Conservation (phyloP, 2,113 vertebrate species). For the Rostratula benghalensis region DNA sequence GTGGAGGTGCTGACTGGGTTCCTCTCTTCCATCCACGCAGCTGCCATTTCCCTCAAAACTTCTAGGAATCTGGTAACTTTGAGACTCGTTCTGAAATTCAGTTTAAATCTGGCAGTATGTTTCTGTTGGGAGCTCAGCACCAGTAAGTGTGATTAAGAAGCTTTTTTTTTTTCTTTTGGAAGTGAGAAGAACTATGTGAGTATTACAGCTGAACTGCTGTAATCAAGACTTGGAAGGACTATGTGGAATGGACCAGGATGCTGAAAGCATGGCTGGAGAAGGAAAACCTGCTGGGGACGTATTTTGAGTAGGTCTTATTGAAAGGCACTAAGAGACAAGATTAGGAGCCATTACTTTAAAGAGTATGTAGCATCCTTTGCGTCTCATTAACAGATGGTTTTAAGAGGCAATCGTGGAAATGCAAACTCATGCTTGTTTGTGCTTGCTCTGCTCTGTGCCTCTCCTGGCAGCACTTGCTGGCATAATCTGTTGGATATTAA, state of each 20-base stretch:
- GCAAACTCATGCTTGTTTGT: constrained; percentile 48
- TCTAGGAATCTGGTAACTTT: not conserved
- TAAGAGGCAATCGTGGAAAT: constrained; percentile 36
- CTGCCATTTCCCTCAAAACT: not conserved
- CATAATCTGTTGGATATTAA: constrained; percentile 45
- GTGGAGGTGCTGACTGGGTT: not conserved
- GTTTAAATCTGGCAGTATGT: not conserved
- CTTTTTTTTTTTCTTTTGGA: not conserved
- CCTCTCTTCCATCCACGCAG: not conserved
- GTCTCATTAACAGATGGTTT: constrained; percentile 64
- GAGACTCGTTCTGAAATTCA: not conserved
- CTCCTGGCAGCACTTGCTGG: constrained; percentile 23
- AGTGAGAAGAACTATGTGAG: not conserved
- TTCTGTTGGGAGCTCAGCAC: not conserved
- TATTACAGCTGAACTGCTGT: not conserved
- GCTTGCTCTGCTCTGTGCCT: constrained; percentile 34
- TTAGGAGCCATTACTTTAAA: constrained; percentile 3
- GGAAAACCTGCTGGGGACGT: not conserved
- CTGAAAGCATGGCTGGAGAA: not conserved
- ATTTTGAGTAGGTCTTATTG: not conserved
- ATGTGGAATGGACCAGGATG: not conserved
- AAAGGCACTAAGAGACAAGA: not conserved
- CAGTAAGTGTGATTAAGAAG: not conserved
- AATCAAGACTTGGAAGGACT: not conserved
- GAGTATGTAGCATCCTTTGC: not conserved